phyloP scores from a whole-genome alignment of 2,113 vertebrate genomes.

The Rhagologus leucostigma region DNA sequence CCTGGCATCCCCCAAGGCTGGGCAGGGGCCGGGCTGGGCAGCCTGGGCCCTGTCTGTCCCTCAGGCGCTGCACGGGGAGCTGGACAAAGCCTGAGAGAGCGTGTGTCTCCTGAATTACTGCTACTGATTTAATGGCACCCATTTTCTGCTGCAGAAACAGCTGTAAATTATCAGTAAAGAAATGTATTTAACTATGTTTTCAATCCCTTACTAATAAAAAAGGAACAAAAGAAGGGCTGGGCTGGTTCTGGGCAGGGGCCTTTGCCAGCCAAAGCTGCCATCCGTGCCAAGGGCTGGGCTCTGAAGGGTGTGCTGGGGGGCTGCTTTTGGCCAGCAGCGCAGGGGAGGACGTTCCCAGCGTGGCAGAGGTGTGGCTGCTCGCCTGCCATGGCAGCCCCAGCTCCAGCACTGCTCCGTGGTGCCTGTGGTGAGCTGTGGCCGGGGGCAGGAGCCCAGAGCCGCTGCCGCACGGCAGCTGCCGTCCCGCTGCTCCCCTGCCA shows the following conservation, averaged over 20 bases:
- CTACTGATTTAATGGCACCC: neutral
- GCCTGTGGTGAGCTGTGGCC: neutral
- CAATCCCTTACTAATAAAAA: constrained; percentile 18
- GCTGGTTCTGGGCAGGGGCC: neutral
- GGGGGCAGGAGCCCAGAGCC: neutral
- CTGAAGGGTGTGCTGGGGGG: neutral
- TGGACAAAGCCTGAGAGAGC: neutral
- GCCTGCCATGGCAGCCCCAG: neutral
- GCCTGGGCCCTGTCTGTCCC: neutral
- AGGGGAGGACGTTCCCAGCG: fast-evolving
- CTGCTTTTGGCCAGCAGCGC: neutral
- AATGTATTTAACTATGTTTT: constrained; percentile 29
- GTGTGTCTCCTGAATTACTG: neutral
- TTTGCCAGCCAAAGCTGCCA: neutral
- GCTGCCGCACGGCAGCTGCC: neutral
- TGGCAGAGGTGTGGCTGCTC: neutral
- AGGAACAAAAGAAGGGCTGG: neutral
- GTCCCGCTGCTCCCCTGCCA: neutral
- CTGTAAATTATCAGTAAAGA: constrained; percentile 21
- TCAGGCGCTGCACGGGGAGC: neutral
- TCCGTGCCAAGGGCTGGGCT: neutral
- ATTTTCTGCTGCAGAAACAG: neutral
- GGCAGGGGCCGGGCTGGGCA: fast-evolving
- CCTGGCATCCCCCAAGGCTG: neutral
- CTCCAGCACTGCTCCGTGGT: neutral